Conservation (phyloP, 2,797 vertebrate species). For the Furcifer pardalis region DNA sequence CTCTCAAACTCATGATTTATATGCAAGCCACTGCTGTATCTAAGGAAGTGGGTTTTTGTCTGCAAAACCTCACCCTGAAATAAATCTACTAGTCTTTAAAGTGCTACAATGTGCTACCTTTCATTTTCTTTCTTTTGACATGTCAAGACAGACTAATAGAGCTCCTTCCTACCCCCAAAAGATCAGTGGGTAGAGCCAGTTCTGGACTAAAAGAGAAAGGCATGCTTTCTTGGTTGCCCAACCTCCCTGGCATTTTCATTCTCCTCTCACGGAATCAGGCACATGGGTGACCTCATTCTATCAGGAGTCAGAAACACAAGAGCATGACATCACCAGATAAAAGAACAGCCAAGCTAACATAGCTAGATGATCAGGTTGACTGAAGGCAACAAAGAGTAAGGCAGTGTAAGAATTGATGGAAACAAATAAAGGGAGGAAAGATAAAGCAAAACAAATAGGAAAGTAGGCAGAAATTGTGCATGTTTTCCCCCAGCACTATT, state of each 20-base stretch:
- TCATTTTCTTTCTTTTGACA: too few species aligned
- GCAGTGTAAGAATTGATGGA: too few species aligned
- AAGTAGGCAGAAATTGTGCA: not conserved
- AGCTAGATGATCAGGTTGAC: not conserved
- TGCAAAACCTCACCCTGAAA: too few species aligned
- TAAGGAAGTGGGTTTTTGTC: too few species aligned
- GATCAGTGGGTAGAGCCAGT: not conserved
- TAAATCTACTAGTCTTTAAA: too few species aligned
- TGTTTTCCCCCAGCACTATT: not conserved
- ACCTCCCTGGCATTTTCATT: not conserved
- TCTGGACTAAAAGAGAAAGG: not conserved
- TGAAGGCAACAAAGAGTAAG: not conserved
- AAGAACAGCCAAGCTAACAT: conserved; percentile 1
- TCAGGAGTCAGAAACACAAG: not conserved
- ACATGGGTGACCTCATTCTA: not conserved
- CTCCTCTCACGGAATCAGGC: not conserved
- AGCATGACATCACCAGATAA: conserved; percentile 3
- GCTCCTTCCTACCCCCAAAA: not conserved
- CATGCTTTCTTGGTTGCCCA: not conserved
- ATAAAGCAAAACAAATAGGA: not conserved
- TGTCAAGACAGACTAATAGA: too few species aligned
- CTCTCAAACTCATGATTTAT: too few species aligned
- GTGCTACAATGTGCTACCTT: too few species aligned
- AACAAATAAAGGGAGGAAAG: not conserved
- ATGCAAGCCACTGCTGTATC: too few species aligned